A percentile compares a stretch with the other conserved stretches of the same genome.
These are phyloP conservation scores for Cephus pulcher DNA, from an alignment of 2,888 invertebrate species.

Conservation along the genomic window DNA sequence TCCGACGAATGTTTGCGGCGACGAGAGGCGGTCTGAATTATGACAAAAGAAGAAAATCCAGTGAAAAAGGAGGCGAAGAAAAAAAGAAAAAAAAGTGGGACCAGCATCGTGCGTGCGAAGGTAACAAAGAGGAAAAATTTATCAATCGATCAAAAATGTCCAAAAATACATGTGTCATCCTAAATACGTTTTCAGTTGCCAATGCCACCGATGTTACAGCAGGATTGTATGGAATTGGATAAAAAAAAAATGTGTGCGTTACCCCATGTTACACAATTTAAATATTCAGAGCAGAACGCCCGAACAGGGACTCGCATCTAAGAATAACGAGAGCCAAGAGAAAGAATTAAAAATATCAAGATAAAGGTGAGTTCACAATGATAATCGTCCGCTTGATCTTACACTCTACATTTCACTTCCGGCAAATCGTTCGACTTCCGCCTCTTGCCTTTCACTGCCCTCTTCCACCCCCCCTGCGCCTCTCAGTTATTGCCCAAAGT, in stretches of 20 bases:
- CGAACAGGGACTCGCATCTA: background rate
- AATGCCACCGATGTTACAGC: background rate
- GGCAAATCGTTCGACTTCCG: background rate
- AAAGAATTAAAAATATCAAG: background rate
- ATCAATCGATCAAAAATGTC: background rate
- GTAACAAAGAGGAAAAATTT: background rate
- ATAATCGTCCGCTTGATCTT: background rate
- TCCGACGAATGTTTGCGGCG: background rate
- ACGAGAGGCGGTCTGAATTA: background rate
- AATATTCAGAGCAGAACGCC: background rate
- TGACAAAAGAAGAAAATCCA: background rate
- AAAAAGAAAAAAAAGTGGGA: background rate
- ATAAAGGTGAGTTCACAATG: background rate
- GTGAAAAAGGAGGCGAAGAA: background rate
- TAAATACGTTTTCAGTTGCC: background rate
- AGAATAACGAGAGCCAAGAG: background rate
- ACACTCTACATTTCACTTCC: background rate
- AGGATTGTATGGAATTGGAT: background rate
- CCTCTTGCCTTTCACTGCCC: background rate
- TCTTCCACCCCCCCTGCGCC: background rate
- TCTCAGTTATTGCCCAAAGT: background rate
- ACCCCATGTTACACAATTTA: background rate
- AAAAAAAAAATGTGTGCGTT: no score
- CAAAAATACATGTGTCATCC: background rate
- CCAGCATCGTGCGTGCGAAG: background rate